Percentiles rank a stretch among this genome's conserved stretches.
phyloP scores from a whole-genome alignment of 2,888 invertebrate species.

The Apamea crenata region DNA sequence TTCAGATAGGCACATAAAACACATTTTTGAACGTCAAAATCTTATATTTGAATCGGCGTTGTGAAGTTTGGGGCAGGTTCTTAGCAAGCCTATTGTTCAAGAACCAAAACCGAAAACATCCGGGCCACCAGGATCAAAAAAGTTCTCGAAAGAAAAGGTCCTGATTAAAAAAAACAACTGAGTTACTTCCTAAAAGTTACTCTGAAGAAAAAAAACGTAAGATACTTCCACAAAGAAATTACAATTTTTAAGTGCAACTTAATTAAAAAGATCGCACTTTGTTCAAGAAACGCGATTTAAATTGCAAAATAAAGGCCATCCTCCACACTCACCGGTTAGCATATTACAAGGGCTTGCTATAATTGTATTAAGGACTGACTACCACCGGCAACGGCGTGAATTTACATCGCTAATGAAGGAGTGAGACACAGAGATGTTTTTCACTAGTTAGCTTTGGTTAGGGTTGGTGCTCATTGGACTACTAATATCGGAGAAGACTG shows the following conservation, averaged over 20 bases:
- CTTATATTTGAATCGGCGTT: background rate
- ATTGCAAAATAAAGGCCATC: constrained; percentile 69
- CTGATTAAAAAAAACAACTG: background rate
- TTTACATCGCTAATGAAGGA: constrained; percentile 84
- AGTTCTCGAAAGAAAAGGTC: background rate
- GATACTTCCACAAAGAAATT: constrained; percentile 47
- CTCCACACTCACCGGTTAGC: constrained; percentile 72
- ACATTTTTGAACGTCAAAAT: background rate
- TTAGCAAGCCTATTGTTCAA: background rate
- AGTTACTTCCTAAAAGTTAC: background rate
- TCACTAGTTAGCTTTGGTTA: constrained; percentile 67
- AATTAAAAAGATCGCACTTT: constrained; percentile 61
- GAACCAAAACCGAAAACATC: background rate
- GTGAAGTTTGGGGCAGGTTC: background rate
- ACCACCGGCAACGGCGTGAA: constrained; percentile 66
- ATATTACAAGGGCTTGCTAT: constrained; percentile 78
- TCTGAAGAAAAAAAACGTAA: constrained; percentile 1
- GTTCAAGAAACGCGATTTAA: constrained; percentile 55
- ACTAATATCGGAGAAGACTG: background rate
- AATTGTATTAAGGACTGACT: constrained; percentile 76
- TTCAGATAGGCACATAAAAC: background rate
- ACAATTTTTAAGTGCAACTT: constrained; percentile 58
- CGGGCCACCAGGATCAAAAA: no score
- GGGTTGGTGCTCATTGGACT: constrained; percentile 51
- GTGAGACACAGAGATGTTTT: constrained; percentile 74